phyloP scores from a whole-genome alignment of 2,797 vertebrate species.

The Streptopelia turtur region DNA sequence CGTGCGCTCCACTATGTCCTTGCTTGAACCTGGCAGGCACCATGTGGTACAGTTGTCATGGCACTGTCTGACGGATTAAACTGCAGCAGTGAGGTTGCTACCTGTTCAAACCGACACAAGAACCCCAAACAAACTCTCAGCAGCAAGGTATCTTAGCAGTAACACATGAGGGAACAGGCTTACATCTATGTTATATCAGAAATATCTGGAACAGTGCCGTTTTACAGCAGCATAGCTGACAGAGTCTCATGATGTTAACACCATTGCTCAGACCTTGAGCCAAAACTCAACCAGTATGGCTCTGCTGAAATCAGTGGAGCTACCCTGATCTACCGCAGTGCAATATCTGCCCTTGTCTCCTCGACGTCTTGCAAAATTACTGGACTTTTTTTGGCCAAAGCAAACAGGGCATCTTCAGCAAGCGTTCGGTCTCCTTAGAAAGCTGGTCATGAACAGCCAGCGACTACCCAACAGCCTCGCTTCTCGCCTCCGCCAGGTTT shows the following conservation, averaged over 20 bases:
- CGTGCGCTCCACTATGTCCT: slow-evolving; percentile 54
- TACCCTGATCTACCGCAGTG: background rate
- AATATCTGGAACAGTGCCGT: fast-evolving
- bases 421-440: background rate
- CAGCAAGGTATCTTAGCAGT: background rate
- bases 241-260: background rate
- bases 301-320: background rate
- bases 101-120: background rate
- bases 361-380: background rate
- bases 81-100: slow-evolving; percentile 2
- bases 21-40: slow-evolving; percentile 76
- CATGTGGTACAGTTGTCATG: background rate
- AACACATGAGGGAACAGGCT: fast-evolving
- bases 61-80: slow-evolving; percentile 20
- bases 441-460: background rate
- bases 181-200: background rate
- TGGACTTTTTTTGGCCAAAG: background rate
- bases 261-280: background rate
- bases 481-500: background rate
- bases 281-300: background rate
- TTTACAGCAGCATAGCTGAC: background rate
- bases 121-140: background rate
- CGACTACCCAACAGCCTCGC: background rate
- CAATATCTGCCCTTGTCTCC: background rate
- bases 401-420: background rate